Evolutionary conservation across 2,888 invertebrate species (phyloP).

Genomic region (Carabus problematicus): DNA sequence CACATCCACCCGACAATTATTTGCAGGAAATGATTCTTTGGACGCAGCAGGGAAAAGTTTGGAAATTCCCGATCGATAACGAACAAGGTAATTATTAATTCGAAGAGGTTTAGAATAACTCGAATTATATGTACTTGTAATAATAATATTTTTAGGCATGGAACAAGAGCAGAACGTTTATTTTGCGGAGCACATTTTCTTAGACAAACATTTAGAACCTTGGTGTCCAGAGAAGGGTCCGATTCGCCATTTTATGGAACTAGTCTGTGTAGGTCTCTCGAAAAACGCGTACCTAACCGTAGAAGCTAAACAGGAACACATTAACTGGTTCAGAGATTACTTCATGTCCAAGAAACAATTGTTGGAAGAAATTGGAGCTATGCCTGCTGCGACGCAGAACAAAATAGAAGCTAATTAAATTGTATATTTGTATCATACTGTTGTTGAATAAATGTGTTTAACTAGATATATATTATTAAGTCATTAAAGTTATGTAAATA

Average conservation of each 20-base stretch:
- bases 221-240: constrained; percentile 94
- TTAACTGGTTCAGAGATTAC: constrained; percentile 91
- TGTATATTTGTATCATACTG: constrained; percentile 3
- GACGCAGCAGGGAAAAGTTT: constrained; percentile 94
- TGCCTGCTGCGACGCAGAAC: constrained; percentile 53
- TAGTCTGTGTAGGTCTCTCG: constrained; percentile 91
- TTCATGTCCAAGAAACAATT: constrained; percentile 82
- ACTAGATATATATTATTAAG: background rate
- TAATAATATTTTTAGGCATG: constrained; percentile 62
- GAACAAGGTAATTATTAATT: constrained; percentile 76
- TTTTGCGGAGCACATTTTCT: constrained; percentile 94
- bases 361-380: constrained; percentile 70
- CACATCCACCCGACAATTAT: constrained; percentile 83
- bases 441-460: constrained; percentile 6
- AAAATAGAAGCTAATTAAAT: constrained; percentile 44
- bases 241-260: constrained; percentile 95
- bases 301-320: constrained; percentile 85
- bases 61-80: constrained; percentile 97
- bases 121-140: no score
- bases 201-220: constrained; percentile 82
- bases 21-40: constrained; percentile 93
- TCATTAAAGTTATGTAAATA: background rate
- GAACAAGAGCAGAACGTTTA: constrained; percentile 72
- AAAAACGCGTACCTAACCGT: constrained; percentile 93
- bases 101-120: no score